phyloP scores from a whole-genome alignment of 1,140 invertebrate genomes.

The Platorchestia sp. region DNA sequence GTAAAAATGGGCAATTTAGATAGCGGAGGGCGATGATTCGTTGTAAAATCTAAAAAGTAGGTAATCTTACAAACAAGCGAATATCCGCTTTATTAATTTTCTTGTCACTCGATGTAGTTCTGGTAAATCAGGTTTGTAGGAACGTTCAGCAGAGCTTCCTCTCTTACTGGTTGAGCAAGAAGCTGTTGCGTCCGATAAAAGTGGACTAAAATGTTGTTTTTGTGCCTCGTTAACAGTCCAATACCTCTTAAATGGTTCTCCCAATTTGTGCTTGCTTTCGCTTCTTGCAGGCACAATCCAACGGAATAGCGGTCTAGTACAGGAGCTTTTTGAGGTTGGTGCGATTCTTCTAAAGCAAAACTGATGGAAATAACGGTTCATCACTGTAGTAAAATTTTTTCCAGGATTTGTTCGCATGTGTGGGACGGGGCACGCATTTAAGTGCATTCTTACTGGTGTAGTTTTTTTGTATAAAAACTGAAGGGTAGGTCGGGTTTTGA shows the following conservation, averaged over 20 bases:
- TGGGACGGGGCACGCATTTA: background rate
- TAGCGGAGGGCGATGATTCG: background rate
- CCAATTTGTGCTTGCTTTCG: background rate
- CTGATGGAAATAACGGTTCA: background rate
- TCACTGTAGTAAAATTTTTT: background rate
- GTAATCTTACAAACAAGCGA: background rate
- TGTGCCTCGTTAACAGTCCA: background rate
- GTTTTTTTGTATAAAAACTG: background rate
- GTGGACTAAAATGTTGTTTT: slow-evolving; percentile 34
- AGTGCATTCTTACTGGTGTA: background rate
- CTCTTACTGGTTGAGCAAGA: background rate
- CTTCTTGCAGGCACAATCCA: background rate
- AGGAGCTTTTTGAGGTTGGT: background rate
- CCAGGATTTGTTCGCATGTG: background rate
- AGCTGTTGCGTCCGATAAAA: background rate
- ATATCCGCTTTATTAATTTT: background rate
- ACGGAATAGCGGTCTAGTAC: background rate
- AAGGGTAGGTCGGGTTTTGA: background rate
- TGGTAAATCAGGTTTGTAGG: background rate
- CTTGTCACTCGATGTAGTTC: background rate
- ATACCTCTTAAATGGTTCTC: slow-evolving; percentile 14
- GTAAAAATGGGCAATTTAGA: background rate
- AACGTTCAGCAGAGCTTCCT: background rate
- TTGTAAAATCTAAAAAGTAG: background rate
- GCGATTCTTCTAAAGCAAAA: background rate